Conservation (phyloP, 2,113 vertebrate genomes). For the Melanotaenia duboulayi region DNA sequence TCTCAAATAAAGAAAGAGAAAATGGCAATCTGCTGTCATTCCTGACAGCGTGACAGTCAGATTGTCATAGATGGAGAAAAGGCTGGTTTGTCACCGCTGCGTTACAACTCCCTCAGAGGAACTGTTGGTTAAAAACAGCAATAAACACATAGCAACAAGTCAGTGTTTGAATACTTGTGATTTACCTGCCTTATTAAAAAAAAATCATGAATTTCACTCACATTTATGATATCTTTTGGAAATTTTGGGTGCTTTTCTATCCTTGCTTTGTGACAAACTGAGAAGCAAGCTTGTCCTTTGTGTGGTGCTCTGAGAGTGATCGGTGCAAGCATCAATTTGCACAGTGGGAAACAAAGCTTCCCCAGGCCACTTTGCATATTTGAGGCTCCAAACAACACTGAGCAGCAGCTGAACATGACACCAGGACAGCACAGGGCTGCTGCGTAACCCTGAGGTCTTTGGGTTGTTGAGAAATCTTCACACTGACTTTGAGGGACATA, state of each 20-base stretch:
- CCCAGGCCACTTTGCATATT: conserved; percentile 56
- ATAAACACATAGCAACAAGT: conserved; percentile 41
- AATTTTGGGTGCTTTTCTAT: neutral
- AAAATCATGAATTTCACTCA: neutral
- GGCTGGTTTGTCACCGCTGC: conserved; percentile 8
- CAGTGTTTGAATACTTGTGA: neutral
- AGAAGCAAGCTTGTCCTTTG: conserved; percentile 40
- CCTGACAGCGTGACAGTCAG: conserved; percentile 22
- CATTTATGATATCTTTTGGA: neutral
- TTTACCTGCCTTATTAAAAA: neutral
- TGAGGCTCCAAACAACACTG: conserved; percentile 1
- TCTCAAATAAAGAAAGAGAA: conserved; percentile 35
- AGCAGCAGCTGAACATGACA: conserved; percentile 1
- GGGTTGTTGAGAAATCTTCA: neutral
- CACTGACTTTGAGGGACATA: neutral
- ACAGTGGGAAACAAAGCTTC: conserved; percentile 47
- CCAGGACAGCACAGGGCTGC: neutral
- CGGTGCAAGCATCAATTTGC: conserved; percentile 57
- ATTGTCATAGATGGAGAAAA: conserved; percentile 26
- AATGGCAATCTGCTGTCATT: conserved; percentile 46
- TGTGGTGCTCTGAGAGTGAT: conserved; percentile 41
- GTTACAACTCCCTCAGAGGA: neutral
- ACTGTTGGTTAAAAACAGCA: conserved; percentile 12
- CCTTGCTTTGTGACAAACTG: conserved; percentile 6
- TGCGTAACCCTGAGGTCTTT: neutral